Conservation (phyloP, 2,888 invertebrate species). For the Andricus quercusramuli region DNA sequence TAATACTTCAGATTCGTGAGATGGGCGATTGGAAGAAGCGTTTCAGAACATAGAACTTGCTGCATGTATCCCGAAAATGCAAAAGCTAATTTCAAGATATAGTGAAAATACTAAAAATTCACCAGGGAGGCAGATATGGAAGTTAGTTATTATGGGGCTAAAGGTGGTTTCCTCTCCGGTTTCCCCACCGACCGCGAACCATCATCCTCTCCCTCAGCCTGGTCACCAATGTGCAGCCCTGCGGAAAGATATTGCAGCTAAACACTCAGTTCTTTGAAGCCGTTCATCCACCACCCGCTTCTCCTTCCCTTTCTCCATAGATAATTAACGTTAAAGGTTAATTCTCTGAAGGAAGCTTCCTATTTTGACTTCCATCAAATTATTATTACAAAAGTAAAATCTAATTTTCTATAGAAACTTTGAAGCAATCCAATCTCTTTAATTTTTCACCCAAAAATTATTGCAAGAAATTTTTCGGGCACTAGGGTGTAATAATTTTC, state of each 20-base stretch:
- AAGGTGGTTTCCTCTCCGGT: slow-evolving; percentile 48
- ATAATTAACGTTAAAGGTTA: slow-evolving; percentile 76
- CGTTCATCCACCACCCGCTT: slow-evolving; percentile 56
- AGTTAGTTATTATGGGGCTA: not conserved
- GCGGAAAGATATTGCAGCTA: slow-evolving; percentile 75
- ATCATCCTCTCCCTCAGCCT: slow-evolving; percentile 50
- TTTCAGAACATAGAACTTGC: too few relatives aligned
- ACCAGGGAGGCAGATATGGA: not conserved
- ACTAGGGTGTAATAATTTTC: not conserved
- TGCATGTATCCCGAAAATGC: too few relatives aligned
- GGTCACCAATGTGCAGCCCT: slow-evolving; percentile 70
- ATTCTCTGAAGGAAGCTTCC: slow-evolving; percentile 55
- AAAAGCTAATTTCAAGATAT: not conserved
- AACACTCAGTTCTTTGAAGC: slow-evolving; percentile 75
- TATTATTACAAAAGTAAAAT: slow-evolving; percentile 10
- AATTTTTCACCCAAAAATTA: too few relatives aligned
- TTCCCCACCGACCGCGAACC: slow-evolving; percentile 48
- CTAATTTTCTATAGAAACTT: not conserved
- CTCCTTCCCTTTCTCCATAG: slow-evolving; percentile 57
- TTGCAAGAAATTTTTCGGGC: too few relatives aligned
- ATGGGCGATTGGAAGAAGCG: too few relatives aligned
- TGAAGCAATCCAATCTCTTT: too few relatives aligned
- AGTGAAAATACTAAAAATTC: not conserved
- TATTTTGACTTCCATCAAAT: not conserved
- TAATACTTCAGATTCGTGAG: too few relatives aligned